Evolutionary conservation across 2,797 vertebrate genomes (phyloP).

Genomic region (Pseudomugil gertrudae): DNA sequence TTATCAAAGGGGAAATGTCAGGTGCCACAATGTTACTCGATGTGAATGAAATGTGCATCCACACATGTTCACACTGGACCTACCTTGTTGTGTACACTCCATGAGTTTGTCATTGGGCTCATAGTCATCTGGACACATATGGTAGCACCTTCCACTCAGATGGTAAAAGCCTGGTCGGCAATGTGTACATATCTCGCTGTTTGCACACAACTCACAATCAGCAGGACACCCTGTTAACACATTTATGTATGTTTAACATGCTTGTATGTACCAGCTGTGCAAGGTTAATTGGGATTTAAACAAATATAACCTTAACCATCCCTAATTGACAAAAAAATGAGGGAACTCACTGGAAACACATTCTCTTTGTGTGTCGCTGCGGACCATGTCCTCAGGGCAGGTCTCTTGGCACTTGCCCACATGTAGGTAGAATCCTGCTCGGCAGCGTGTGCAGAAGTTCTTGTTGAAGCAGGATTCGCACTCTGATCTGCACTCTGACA

Average conservation of each 20-base stretch:
- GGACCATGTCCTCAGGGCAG: conserved; percentile 92
- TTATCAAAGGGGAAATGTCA: not conserved
- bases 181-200: conserved; percentile 90
- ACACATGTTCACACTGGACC: conserved; percentile 51
- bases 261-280: not conserved
- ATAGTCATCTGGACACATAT: conserved; percentile 91
- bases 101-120: conserved; percentile 91
- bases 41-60: not conserved
- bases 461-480: conserved; percentile 99
- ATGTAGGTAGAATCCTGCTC: conserved; percentile 94
- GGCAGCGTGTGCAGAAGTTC: conserved; percentile 99
- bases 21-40: not conserved
- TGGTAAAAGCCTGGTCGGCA: conserved; percentile 92
- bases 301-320: not conserved
- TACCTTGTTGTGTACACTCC: conserved; percentile 91
- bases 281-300: conserved; percentile 2
- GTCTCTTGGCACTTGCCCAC: conserved; percentile 96
- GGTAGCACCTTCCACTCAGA: conserved; percentile 91
- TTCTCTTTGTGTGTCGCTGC: conserved; percentile 92
- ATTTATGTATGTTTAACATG: conserved; percentile 10
- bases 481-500: conserved; percentile 97
- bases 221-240: conserved; percentile 89
- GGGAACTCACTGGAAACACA: conserved; percentile 84
- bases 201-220: conserved; percentile 94
- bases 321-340: conserved; percentile 6